A percentile compares a stretch with the other conserved stretches of the same genome.
phyloP scores from a whole-genome alignment of 2,797 vertebrate genomes.

The Botia almorhae region DNA sequence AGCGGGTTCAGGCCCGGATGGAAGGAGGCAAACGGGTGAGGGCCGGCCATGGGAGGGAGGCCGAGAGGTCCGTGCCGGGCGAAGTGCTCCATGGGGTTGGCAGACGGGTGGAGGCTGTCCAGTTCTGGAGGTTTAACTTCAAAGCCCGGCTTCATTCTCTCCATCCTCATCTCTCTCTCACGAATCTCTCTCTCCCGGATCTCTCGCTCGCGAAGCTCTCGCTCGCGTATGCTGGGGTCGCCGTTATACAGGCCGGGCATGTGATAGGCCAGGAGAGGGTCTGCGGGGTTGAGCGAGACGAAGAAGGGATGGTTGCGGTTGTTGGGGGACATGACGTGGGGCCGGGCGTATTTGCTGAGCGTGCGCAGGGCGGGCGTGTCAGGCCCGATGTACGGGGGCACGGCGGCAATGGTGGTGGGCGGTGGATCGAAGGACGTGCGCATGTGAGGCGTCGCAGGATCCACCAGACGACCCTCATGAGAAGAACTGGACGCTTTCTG shows the following conservation, averaged over 20 bases:
- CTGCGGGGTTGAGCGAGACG: slow-evolving; percentile 92
- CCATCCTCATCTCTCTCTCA: slow-evolving; percentile 88
- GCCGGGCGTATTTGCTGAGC: slow-evolving; percentile 96
- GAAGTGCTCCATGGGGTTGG: slow-evolving; percentile 99
- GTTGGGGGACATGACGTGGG: slow-evolving; percentile 98
- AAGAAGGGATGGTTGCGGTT: slow-evolving; percentile 99
- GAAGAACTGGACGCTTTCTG: slow-evolving; percentile 95
- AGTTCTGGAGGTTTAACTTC: slow-evolving; percentile 98
- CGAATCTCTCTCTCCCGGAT: slow-evolving; percentile 92
- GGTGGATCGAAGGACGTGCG: slow-evolving; percentile 89
- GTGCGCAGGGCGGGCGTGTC: slow-evolving; percentile 96
- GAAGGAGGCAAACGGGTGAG: slow-evolving; percentile 93
- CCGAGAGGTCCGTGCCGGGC: slow-evolving; percentile 94
- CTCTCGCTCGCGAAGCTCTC: slow-evolving; percentile 91
- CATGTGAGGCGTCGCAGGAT: slow-evolving; percentile 89
- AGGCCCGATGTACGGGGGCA: slow-evolving; percentile 96
- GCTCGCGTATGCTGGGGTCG: slow-evolving; percentile 91
- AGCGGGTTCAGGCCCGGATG: slow-evolving; percentile 94
- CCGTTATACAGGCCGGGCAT: slow-evolving; percentile 96
- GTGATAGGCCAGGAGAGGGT: slow-evolving; percentile 94
- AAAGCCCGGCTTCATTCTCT: slow-evolving; percentile 98
- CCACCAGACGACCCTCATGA: slow-evolving; percentile 88
- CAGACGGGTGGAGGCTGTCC: slow-evolving; percentile 91
- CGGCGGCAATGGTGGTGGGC: slow-evolving; percentile 93
- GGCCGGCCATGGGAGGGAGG: slow-evolving; percentile 89